Percentiles rank a stretch among this genome's conserved stretches.
phyloP scores from a whole-genome alignment of 1,140 invertebrate species.

The Acromyrmex charruanus region DNA sequence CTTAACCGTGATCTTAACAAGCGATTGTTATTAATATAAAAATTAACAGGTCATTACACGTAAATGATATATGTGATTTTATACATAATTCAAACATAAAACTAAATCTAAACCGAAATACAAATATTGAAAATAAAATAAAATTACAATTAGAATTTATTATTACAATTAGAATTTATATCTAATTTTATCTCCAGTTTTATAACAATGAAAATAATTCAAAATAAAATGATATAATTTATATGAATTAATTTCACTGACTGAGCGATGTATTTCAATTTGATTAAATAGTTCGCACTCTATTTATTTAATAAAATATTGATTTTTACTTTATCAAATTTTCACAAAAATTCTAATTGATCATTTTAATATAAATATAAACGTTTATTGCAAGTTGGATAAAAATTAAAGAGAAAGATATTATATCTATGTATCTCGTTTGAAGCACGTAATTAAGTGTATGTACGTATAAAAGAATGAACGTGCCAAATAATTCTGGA shows the following conservation, averaged over 20 bases:
- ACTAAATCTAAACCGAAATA: neutral
- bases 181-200: neutral
- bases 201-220: neutral
- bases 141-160: neutral
- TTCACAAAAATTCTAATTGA: neutral
- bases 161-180: neutral
- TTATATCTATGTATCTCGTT: neutral
- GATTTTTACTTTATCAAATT: neutral
- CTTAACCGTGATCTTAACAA: neutral
- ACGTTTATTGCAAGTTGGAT: neutral
- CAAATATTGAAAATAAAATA: neutral
- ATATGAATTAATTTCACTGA: neutral
- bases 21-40: neutral
- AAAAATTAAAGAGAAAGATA: constrained; percentile 5
- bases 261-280: too few relatives aligned
- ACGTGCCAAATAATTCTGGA: neutral
- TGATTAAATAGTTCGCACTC: too few relatives aligned
- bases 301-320: neutral
- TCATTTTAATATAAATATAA: neutral
- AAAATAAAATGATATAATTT: neutral
- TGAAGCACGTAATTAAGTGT: neutral
- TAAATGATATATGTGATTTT: neutral
- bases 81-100: neutral
- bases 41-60: neutral
- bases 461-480: neutral